Conservation (phyloP, 2,797 vertebrate species). For the Percopsis omiscomaycus region DNA sequence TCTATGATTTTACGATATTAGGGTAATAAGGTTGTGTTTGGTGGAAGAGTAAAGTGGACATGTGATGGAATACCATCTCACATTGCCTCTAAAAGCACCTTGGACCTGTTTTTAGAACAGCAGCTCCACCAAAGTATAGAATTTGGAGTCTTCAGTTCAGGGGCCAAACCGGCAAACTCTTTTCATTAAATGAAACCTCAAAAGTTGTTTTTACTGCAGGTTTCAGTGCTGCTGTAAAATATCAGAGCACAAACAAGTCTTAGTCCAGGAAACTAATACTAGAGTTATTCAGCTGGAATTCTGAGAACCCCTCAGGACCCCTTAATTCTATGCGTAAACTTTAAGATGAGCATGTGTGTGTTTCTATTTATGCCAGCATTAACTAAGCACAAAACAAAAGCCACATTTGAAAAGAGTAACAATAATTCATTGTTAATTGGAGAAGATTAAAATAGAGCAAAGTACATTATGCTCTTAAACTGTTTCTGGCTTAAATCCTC, state of each 20-base stretch:
- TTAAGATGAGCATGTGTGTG: slow-evolving; percentile 7
- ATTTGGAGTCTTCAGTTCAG: slow-evolving; percentile 3
- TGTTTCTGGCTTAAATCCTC: not conserved
- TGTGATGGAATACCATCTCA: slow-evolving; percentile 35
- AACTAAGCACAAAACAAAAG: slow-evolving; percentile 10
- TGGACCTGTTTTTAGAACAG: slow-evolving; percentile 30
- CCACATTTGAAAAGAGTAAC: not conserved
- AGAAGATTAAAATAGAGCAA: not conserved
- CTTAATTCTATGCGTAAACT: not conserved
- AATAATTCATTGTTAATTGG: not conserved
- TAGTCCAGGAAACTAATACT: slow-evolving; percentile 1
- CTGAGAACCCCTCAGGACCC: not conserved
- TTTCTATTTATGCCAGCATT: slow-evolving; percentile 12
- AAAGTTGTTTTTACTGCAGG: slow-evolving; percentile 7
- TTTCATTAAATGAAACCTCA: not conserved
- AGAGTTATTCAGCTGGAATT: not conserved
- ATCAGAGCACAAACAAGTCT: not conserved
- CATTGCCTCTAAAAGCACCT: slow-evolving; percentile 49
- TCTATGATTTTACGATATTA: no score
- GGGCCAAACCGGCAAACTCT: slow-evolving; percentile 1
- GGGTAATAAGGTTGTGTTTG: slow-evolving; percentile 19
- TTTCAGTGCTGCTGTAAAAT: slow-evolving; percentile 7
- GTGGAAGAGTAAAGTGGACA: slow-evolving; percentile 22
- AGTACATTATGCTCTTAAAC: not conserved
- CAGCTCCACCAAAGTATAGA: slow-evolving; percentile 28